A percentile compares a stretch with the other conserved stretches of the same genome.
phyloP scores from a whole-genome alignment of 2,113 vertebrate genomes.

The Aptenodytes patagonicus region DNA sequence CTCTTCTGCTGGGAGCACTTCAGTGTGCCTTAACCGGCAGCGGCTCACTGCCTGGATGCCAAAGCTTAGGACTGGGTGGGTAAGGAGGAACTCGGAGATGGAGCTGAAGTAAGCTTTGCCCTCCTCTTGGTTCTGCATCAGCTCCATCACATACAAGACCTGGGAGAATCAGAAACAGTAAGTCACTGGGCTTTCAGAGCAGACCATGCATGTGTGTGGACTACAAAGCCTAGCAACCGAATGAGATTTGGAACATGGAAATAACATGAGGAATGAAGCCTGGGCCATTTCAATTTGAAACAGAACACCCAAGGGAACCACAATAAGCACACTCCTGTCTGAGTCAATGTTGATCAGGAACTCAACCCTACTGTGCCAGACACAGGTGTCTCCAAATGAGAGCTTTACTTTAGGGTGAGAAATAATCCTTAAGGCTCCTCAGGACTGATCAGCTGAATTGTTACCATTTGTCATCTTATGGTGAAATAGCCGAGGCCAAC shows the following conservation, averaged over 20 bases:
- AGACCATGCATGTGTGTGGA: accelerated
- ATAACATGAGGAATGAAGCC: background rate
- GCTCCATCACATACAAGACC: slow-evolving; percentile 98
- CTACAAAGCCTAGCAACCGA: background rate
- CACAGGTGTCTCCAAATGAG: background rate
- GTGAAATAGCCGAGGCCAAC: background rate
- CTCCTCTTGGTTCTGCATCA: slow-evolving; percentile 92
- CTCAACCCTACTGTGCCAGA: background rate
- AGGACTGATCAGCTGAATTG: background rate
- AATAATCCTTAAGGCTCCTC: background rate
- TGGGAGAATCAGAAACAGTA: slow-evolving; percentile 41
- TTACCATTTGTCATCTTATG: background rate
- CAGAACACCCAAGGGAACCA: background rate
- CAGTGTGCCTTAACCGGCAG: slow-evolving; percentile 86
- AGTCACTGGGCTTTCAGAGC: background rate
- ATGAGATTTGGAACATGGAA: background rate
- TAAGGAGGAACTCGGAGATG: slow-evolving; percentile 95
- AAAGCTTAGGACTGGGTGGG: slow-evolving; percentile 96
- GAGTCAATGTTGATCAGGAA: background rate
- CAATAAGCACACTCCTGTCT: background rate
- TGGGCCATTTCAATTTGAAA: background rate
- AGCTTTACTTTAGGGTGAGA: background rate
- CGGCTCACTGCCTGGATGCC: slow-evolving; percentile 90
- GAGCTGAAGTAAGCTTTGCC: slow-evolving; percentile 93
- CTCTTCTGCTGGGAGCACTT: slow-evolving; percentile 92